phyloP scores from a whole-genome alignment of 1,140 invertebrate species.

The Bradysia coprophila region DNA sequence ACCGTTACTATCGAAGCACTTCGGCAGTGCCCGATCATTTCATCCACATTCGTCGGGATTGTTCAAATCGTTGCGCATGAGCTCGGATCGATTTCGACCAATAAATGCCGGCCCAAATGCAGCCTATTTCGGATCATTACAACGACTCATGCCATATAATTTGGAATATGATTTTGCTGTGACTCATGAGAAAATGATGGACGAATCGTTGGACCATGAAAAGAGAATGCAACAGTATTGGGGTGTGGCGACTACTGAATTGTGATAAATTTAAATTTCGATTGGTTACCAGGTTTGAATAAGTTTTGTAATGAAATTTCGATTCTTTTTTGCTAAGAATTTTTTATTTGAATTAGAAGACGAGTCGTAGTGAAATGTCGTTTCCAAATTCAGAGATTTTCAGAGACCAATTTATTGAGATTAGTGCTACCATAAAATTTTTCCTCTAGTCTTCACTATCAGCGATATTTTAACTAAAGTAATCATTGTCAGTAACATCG shows the following conservation, averaged over 20 bases:
- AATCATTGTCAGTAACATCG: no score
- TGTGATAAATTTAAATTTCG: no score
- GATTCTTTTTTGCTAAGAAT: no score
- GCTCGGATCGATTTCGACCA: constrained; percentile 17
- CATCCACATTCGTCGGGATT: constrained; percentile 28
- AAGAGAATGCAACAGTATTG: constrained; percentile 71
- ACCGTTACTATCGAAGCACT: constrained; percentile 51
- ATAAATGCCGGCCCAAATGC: constrained; percentile 57
- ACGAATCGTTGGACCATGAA: constrained; percentile 56
- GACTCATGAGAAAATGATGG: constrained; percentile 48
- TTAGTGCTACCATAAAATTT: no score
- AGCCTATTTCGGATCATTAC: constrained; percentile 67
- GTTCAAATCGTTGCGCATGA: constrained; percentile 9
- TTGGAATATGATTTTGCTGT: constrained; percentile 68
- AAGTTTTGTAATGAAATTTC: no score
- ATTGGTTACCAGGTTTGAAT: no score
- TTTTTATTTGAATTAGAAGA: no score
- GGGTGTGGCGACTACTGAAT: constrained; percentile 67
- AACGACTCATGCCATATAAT: constrained; percentile 66
- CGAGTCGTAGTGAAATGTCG: no score
- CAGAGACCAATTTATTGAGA: no score
- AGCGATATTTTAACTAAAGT: no score
- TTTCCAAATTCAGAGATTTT: no score
- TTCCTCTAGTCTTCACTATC: no score
- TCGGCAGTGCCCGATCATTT: constrained; percentile 58